A percentile compares a stretch with the other conserved stretches of the same genome.
Conservation (phyloP, 2,113 vertebrate species). For the Prochilodus magdalenae region DNA sequence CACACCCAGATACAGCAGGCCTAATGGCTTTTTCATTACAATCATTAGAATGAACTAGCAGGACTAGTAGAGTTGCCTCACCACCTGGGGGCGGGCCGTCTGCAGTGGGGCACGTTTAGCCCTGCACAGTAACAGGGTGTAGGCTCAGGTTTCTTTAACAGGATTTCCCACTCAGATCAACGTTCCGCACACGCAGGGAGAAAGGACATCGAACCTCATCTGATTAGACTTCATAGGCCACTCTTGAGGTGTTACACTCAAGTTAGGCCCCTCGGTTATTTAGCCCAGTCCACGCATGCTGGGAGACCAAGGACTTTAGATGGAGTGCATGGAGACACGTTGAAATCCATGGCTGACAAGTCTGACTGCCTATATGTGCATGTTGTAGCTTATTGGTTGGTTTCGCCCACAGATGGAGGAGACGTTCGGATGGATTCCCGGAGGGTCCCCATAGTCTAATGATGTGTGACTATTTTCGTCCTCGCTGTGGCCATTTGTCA, state of each 20-base stretch:
- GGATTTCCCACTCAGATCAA: neutral
- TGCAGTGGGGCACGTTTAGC: neutral
- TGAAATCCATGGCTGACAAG: neutral
- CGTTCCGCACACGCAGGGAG: neutral
- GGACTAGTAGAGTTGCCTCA: neutral
- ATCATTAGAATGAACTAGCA: neutral
- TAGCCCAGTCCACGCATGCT: neutral
- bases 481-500: neutral
- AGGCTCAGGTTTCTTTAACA: neutral
- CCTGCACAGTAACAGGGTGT: neutral
- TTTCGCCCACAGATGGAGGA: neutral
- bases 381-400: neutral
- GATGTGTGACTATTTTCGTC: neutral
- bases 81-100: neutral
- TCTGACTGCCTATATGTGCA: neutral
- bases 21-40: slow-evolving; percentile 30
- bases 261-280: neutral
- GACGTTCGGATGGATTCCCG: neutral
- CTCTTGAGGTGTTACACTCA: neutral
- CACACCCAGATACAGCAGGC: neutral
- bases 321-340: neutral
- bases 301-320: neutral
- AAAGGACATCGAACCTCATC: neutral
- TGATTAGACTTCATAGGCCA: neutral
- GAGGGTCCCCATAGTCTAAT: neutral